Conservation (phyloP, 2,888 invertebrate species). For the Ophion costatus region DNA sequence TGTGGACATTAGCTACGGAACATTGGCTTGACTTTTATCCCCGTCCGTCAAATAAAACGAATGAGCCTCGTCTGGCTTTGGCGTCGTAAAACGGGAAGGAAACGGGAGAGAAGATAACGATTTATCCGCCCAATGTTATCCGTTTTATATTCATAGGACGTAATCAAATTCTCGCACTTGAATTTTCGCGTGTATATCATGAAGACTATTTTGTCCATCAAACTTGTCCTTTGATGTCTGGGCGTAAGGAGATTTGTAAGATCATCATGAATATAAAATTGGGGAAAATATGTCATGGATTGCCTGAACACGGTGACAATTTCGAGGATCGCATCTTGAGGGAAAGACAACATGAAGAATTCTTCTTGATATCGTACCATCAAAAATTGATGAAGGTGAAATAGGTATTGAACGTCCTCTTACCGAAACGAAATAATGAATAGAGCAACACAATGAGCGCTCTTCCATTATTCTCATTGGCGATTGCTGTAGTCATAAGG, state of each 20-base stretch:
- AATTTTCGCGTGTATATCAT: neutral
- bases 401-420: no score
- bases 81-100: slow-evolving; percentile 25
- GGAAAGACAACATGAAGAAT: no score
- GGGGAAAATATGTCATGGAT: no score
- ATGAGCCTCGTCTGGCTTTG: slow-evolving; percentile 31
- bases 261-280: no score
- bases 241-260: no score
- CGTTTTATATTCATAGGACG: slow-evolving; percentile 17
- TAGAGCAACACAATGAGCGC: neutral
- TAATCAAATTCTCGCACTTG: neutral
- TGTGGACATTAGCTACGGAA: slow-evolving; percentile 40
- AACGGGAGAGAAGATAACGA: slow-evolving; percentile 10
- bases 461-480: neutral
- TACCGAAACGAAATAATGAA: neutral
- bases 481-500: neutral
- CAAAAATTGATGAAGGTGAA: neutral
- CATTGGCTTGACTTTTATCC: slow-evolving; percentile 43
- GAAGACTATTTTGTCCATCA: neutral
- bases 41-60: slow-evolving; percentile 36
- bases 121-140: slow-evolving; percentile 27
- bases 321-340: no score
- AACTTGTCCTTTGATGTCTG: no score
- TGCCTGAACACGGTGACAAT: no score
- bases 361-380: no score